Base-by-base conservation (phyloP, 2,113 vertebrate species). In the Pristiophorus japonicus region DNA sequence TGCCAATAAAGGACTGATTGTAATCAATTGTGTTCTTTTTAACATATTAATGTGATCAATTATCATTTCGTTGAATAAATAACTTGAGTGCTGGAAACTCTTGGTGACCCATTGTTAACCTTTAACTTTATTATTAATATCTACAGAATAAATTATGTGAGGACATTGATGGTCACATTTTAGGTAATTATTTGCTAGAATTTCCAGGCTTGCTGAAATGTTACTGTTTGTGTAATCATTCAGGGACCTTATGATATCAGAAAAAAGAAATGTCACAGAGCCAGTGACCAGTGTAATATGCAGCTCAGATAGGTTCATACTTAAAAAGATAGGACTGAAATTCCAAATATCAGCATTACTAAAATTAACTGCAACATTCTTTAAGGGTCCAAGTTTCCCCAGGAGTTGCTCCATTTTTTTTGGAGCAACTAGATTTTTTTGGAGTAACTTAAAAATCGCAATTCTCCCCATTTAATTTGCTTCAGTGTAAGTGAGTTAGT, bases 1-100 rank as follows among this genome's bases (percentile, higher is more conserved):
- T 99, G 99, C 99, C 99, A 99, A 99, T 99, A 99, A 97, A 96
- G 51, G 97, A 97, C 98, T 98, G 98, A 99, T 99, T 98, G 98
- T 98, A 98, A 99, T 99, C 98, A 99, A 99, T 99, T 98, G 98
- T 98, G 97, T 97, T 98, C 98, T 98, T 98, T 98, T 98, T 97
- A 98, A 98, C 97, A 97, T 98, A 98, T 98, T 99, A 98, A 99
- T 98, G 98, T 99, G 99, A 99, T 99, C 99, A 99, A 99, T 99
- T 99, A 99, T 99, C 99, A 99, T 99, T 99, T 98, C 98, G 96
- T 98, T 98, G 98, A 99, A 99, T 99, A 99, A 99, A 99, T 99
- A 99, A 98, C 98, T 97, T 97, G 98, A 97, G 98, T 98, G 98
- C 98, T 97, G 98, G 98, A 97, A 98, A 97, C 97, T 97, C 97